Percentiles rank a stretch among this genome's conserved stretches.
phyloP scores from a whole-genome alignment of 1,140 invertebrate genomes.

The Archegozetes longisetosus region DNA sequence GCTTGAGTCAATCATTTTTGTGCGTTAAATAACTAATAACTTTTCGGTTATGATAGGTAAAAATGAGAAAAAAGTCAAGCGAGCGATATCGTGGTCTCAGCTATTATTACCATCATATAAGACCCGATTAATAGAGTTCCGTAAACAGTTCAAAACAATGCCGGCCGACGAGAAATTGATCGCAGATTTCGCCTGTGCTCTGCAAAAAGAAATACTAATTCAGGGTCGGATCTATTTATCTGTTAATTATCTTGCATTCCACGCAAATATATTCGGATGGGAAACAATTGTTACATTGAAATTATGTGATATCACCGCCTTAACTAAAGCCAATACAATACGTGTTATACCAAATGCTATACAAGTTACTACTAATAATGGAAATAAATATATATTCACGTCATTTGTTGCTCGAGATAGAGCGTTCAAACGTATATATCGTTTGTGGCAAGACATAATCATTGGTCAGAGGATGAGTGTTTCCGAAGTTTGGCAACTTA shows the following conservation, averaged over 20 bases:
- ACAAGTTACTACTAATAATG: slow-evolving; percentile 7
- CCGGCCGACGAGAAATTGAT: slow-evolving; percentile 21
- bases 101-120: slow-evolving; percentile 4
- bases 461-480: neutral
- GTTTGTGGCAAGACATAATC: neutral
- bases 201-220: slow-evolving; percentile 74
- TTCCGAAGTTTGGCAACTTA: neutral
- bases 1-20: too few species aligned
- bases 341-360: slow-evolving; percentile 16
- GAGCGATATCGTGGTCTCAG: slow-evolving; percentile 4
- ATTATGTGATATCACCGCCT: slow-evolving; percentile 2
- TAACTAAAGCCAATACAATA: slow-evolving; percentile 11
- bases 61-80: neutral
- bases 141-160: neutral
- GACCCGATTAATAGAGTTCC: slow-evolving; percentile 13
- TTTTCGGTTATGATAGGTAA: too few species aligned
- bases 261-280: slow-evolving; percentile 84
- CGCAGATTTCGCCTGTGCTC: slow-evolving; percentile 76
- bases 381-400: slow-evolving; percentile 14
- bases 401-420: slow-evolving; percentile 10
- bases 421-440: neutral
- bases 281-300: slow-evolving; percentile 54
- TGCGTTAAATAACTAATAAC: too few species aligned
- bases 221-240: slow-evolving; percentile 85
- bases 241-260: slow-evolving; percentile 82